These are phyloP conservation scores for Tragulus kanchil DNA, from an alignment of 2,113 vertebrate genomes.

Conservation along the genomic window DNA sequence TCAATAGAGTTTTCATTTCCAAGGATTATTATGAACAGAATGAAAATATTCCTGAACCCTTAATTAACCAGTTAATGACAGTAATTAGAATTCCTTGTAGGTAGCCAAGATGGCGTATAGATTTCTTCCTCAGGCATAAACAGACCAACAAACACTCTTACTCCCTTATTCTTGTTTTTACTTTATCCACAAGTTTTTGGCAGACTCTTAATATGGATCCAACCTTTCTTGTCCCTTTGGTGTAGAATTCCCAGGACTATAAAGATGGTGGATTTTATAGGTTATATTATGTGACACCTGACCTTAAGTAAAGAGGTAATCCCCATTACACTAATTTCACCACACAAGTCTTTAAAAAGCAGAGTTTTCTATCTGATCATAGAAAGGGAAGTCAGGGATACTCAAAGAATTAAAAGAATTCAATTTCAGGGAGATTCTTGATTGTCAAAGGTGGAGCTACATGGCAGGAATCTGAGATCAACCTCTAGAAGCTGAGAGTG, in stretches of 20 bases:
- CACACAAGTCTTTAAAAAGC: not conserved
- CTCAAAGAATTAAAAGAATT: not conserved
- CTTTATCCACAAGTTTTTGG: not conserved
- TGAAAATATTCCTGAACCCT: too few species aligned
- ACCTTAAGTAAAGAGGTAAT: not conserved
- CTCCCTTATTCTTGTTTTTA: not conserved
- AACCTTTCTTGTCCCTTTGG: not conserved
- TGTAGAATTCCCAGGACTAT: not conserved
- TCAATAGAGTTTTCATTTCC: too few species aligned
- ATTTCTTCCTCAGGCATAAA: not conserved
- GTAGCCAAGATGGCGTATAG: too few species aligned
- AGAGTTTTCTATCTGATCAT: not conserved
- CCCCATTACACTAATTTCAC: not conserved
- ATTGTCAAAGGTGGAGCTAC: too few species aligned
- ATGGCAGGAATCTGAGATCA: not conserved
- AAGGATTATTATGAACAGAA: too few species aligned
- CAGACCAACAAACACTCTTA: not conserved
- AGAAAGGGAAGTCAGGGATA: not conserved
- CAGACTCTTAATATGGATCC: not conserved
- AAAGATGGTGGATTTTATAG: not conserved
- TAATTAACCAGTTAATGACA: too few species aligned
- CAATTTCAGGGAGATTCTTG: not conserved
- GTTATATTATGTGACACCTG: not conserved
- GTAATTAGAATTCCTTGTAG: too few species aligned
- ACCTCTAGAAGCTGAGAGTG: not conserved